Percentiles rank a stretch among this genome's conserved stretches.
Evolutionary conservation across 2,888 invertebrate species (phyloP).

Genomic region (Arctia plantaginis): DNA sequence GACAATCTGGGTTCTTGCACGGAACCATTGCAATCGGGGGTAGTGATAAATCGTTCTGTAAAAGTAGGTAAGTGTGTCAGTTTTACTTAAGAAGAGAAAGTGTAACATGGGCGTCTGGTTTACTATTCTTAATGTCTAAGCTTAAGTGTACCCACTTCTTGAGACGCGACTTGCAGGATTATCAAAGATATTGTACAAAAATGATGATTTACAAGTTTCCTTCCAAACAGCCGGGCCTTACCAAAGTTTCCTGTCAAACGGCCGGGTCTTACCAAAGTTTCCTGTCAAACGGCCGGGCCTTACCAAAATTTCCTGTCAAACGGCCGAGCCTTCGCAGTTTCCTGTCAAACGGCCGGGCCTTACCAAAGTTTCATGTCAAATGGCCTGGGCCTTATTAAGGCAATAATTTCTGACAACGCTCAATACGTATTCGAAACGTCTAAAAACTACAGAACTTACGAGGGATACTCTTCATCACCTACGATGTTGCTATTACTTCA

Average conservation of each 20-base stretch:
- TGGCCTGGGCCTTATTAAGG: neutral
- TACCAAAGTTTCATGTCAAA: too few relatives aligned
- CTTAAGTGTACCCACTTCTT: too few relatives aligned
- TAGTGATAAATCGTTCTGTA: slow-evolving; percentile 52
- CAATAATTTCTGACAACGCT: neutral
- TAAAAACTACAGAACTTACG: too few relatives aligned
- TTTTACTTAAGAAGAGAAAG: neutral
- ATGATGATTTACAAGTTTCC: too few relatives aligned
- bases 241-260: too few relatives aligned
- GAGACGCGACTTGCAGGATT: neutral
- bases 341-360: neutral
- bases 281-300: too few relatives aligned
- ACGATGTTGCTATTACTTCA: neutral
- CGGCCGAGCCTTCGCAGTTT: neutral
- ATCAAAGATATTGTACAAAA: neutral
- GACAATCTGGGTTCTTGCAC: slow-evolving; percentile 52
- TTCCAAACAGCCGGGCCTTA: too few relatives aligned
- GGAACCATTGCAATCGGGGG: slow-evolving; percentile 58
- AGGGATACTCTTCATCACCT: neutral
- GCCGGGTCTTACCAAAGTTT: too few relatives aligned
- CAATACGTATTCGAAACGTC: too few relatives aligned
- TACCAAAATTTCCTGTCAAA: too few relatives aligned
- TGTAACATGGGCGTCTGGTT: neutral
- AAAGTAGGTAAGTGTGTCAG: neutral
- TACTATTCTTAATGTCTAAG: too few relatives aligned